Conservation (phyloP, 2,113 vertebrate species). For the Pangasianodon gigas region DNA sequence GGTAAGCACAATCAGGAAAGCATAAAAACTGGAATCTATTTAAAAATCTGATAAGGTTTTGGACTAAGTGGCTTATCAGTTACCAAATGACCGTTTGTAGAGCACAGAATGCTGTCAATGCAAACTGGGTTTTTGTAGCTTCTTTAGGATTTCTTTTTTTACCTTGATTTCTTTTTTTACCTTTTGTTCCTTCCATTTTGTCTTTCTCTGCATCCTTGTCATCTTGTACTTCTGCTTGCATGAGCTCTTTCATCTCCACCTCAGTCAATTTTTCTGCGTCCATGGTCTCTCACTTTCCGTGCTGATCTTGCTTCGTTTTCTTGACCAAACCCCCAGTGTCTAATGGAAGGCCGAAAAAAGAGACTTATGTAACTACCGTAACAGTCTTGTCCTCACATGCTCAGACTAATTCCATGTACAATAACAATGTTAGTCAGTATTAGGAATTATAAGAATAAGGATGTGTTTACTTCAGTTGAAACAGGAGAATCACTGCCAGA, state of each 20-base stretch:
- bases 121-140: no score
- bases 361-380: background rate
- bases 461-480: background rate
- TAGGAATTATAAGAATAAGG: background rate
- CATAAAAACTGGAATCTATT: background rate
- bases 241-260: slow-evolving; percentile 51
- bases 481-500: background rate
- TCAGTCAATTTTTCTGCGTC: slow-evolving; percentile 56
- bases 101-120: no score
- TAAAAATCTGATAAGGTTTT: background rate
- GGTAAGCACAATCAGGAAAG: background rate
- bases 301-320: slow-evolving; percentile 53
- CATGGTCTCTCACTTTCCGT: slow-evolving; percentile 27
- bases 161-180: slow-evolving; percentile 46
- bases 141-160: no score
- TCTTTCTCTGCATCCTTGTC: background rate
- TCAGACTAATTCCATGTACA: background rate
- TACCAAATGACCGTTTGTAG: no score
- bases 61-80: background rate
- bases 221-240: background rate
- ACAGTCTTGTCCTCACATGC: background rate
- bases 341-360: background rate
- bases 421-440: background rate
- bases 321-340: background rate
- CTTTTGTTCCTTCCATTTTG: slow-evolving; percentile 7